Conservation (phyloP, 2,888 invertebrate genomes). For the Limenitis camilla region DNA sequence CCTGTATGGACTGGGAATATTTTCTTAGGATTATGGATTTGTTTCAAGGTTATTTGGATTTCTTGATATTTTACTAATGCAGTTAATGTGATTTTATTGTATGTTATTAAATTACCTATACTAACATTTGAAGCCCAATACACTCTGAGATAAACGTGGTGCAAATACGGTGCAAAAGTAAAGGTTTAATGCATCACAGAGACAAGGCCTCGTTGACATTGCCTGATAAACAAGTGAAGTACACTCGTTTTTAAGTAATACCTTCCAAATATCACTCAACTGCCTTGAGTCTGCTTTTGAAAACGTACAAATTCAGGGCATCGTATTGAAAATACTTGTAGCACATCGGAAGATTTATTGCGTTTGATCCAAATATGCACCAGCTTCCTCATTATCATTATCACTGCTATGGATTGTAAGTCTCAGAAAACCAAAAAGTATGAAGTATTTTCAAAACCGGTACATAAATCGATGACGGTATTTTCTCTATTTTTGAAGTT, state of each 20-base stretch:
- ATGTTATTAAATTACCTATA: no score
- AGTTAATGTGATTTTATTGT: no score
- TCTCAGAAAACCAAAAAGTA: no score
- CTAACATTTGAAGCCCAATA: no score
- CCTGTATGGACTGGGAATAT: conserved; percentile 8
- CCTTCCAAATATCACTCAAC: conserved; percentile 39
- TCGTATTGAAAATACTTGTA: background rate
- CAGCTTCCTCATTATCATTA: background rate
- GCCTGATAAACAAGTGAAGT: background rate
- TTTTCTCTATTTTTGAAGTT: no score
- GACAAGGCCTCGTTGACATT: conserved; percentile 3
- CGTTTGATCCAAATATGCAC: background rate
- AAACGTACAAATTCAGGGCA: conserved; percentile 7
- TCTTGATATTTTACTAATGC: no score
- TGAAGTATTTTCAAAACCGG: no score
- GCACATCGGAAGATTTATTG: background rate
- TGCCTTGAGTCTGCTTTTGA: conserved; percentile 34
- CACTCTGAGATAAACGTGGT: no score
- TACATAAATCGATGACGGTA: no score
- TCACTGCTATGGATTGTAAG: no score
- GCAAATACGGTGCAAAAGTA: no score
- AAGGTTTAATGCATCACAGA: no score
- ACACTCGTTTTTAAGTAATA: conserved; percentile 3
- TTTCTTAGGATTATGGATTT: background rate
- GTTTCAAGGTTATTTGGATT: background rate